Percentiles rank a stretch among this genome's conserved stretches.
phyloP scores from a whole-genome alignment of 2,797 vertebrate species.

The Labroides dimidiatus region DNA sequence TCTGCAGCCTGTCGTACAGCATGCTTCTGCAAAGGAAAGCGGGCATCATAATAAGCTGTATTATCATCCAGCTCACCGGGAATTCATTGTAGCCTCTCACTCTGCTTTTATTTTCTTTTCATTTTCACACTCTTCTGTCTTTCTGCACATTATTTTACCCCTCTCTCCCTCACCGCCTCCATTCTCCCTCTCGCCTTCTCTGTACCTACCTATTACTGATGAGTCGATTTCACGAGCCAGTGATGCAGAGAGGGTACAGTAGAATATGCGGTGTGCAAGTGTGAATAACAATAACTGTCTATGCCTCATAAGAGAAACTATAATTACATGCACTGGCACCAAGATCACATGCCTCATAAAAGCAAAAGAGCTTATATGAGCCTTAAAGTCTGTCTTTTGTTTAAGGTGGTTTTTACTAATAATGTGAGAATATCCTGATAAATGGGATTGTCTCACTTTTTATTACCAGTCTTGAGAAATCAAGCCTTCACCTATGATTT shows the following conservation, averaged over 20 bases:
- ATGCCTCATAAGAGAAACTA: conserved; percentile 65
- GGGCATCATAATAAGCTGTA: conserved; percentile 48
- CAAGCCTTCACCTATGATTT: conserved; percentile 2
- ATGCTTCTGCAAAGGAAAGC: conserved; percentile 42
- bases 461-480: conserved; percentile 9
- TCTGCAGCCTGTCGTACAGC: conserved; percentile 43
- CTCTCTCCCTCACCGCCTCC: conserved; percentile 22
- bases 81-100: conserved; percentile 40
- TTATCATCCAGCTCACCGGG: conserved; percentile 51
- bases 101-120: conserved; percentile 36
- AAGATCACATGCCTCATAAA: conserved; percentile 63
- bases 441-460: conserved; percentile 5
- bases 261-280: conserved; percentile 66
- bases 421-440: conserved; percentile 12
- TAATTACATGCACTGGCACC: conserved; percentile 66
- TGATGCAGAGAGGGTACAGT: conserved; percentile 79
- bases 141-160: conserved; percentile 52
- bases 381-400: conserved; percentile 11
- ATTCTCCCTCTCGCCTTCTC: conserved; percentile 45
- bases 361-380: conserved; percentile 57
- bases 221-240: conserved; percentile 82
- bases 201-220: conserved; percentile 76
- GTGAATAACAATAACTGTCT: conserved; percentile 78
- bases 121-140: conserved; percentile 40
- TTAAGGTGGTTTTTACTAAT: conserved; percentile 40